Base-by-base conservation (phyloP, 2,888 invertebrate species). In the Brachyptera putata region DNA sequence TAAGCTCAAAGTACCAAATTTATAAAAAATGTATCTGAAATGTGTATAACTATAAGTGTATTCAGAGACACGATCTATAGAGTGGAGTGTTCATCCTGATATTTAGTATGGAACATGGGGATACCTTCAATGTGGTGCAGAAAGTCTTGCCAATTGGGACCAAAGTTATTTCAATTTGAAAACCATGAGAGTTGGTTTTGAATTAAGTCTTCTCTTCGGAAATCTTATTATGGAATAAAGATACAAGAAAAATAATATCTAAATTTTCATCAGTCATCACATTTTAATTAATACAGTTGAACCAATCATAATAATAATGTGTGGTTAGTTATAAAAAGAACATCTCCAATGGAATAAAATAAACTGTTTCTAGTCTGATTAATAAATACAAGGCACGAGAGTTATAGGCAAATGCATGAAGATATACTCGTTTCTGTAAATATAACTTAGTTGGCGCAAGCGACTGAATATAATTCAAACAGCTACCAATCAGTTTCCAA, bases 341-440 rank as follows among this genome's bases (percentile, higher is more conserved):
- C 58, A 59, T 41, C 53, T 16, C 36, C 25, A 30, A 25, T 30
- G 24, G 37, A 36, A 41, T 24, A 58, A 46, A 59, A 53, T 39
- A 59, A 22, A 37, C 26, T 59, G 18, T 55, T 37, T 59, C 50
- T 48, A 59, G 59, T 53, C 30, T 53, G 50, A 18, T 59, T 59
- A n/a, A 59, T 59, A 59, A 59, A 59, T 59, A 43, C 21, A 59
- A 59, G 59, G 59, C 59, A 59, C 59, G 26, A 43, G 5, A 14
- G 21, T 43, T 18, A 21, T 18, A 43, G 43, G 43, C 43, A 21
- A 30, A 18, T 43, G 43, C 16, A 18, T 43, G 21, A 43, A 11
- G 43, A 21, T 18, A 18, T 11, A 4, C 21, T 43, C 21, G 21
- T 11, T 43, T 43, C 43, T 14, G 18, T 21, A 30, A 30, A 30